phyloP scores from a whole-genome alignment of 2,888 invertebrate species.

The Coremacera marginata region DNA sequence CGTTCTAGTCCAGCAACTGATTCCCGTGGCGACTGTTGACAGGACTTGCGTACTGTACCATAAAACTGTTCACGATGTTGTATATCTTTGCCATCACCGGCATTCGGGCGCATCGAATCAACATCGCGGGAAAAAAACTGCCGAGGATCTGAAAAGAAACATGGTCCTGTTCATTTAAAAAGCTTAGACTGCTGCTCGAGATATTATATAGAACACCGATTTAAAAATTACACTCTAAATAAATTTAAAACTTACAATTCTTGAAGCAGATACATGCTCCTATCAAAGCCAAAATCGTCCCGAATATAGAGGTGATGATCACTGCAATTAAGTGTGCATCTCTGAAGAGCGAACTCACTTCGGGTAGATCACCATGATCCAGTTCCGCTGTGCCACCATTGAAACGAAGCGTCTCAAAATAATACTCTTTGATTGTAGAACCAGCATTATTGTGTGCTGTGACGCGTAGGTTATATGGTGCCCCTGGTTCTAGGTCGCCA shows the following conservation, averaged over 20 bases:
- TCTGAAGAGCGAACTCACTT: conserved; percentile 57
- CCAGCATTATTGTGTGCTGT: conserved; percentile 77
- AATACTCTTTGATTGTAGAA: conserved; percentile 73
- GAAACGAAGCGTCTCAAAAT: conserved; percentile 73
- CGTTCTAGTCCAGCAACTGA: conserved; percentile 70
- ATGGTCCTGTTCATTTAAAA: not conserved
- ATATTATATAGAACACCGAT: not conserved
- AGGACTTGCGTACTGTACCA: conserved; percentile 71
- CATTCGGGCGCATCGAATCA: conserved; percentile 57
- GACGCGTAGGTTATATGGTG: conserved; percentile 71
- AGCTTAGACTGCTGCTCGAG: not conserved
- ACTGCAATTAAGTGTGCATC: conserved; percentile 65
- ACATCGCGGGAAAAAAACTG: conserved; percentile 58
- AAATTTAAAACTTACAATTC: conserved; percentile 69
- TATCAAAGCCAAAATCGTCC: conserved; percentile 72
- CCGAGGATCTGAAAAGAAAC: conserved; percentile 56
- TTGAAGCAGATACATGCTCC: conserved; percentile 72
- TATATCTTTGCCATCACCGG: conserved; percentile 56
- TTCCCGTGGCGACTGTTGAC: conserved; percentile 68
- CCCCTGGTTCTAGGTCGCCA: conserved; percentile 71
- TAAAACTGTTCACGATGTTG: conserved; percentile 72
- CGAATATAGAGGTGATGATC: conserved; percentile 66
- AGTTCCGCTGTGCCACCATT: conserved; percentile 66
- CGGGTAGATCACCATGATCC: conserved; percentile 56
- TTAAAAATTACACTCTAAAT: not conserved